Evolutionary conservation across 2,113 vertebrate species (phyloP).

Genomic region (Pseudolaguvia tuberculata): DNA sequence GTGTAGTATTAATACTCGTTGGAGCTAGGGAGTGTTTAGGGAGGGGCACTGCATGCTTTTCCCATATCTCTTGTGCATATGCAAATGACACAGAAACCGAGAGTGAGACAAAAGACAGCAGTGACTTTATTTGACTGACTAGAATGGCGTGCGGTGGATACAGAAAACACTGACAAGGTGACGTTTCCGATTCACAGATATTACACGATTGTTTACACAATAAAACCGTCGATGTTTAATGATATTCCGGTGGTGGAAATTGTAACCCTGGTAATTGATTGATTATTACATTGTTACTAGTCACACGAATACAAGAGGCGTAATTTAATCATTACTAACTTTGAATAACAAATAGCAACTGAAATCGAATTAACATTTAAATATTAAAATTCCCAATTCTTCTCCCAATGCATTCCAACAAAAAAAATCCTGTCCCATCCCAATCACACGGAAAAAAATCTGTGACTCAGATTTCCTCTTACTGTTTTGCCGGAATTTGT

Average conservation of each 20-base stretch:
- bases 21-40: conserved; percentile 48
- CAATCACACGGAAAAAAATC: no score
- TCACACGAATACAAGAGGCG: not conserved
- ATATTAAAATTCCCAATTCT: no score
- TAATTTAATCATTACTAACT: not conserved
- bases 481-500: no score
- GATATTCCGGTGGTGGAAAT: not conserved
- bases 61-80: conserved; percentile 68
- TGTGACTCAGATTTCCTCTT: no score
- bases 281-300: not conserved
- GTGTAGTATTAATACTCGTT: conserved; percentile 68
- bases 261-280: not conserved
- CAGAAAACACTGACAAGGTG: not conserved
- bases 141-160: not conserved
- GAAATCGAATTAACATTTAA: no score
- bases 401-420: no score
- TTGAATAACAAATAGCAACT: not conserved
- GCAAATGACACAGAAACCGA: conserved; percentile 60
- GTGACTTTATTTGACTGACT: conserved; percentile 59
- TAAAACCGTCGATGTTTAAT: not conserved
- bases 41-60: conserved; percentile 40
- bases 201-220: not conserved
- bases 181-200: not conserved
- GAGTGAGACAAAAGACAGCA: conserved; percentile 54
- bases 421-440: no score